Evolutionary conservation across 2,797 vertebrate species (phyloP).

Genomic region (Betta splendens): DNA sequence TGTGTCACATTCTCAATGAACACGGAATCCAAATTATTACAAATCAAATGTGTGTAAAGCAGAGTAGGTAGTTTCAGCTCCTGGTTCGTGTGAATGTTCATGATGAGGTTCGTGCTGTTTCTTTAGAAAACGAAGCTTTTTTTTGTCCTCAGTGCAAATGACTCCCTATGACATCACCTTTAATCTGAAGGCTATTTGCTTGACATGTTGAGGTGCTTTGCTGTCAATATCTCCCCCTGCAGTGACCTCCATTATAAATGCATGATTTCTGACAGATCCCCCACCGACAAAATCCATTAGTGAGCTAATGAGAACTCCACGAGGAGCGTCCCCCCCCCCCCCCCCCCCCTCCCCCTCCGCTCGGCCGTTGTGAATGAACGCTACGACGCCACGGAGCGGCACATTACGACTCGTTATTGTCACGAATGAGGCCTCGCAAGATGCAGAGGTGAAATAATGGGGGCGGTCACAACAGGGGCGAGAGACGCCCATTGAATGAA

Average conservation of each 20-base stretch:
- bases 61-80: conserved; percentile 32
- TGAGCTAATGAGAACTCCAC: conserved; percentile 57
- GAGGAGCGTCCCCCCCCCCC: conserved; percentile 20
- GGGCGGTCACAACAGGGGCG: conserved; percentile 45
- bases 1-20: conserved; percentile 44
- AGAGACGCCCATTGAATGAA: conserved; percentile 48
- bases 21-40: conserved; percentile 42
- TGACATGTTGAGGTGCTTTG: conserved; percentile 55
- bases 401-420: conserved; percentile 62
- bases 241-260: conserved; percentile 69
- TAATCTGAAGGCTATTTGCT: conserved; percentile 52
- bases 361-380: conserved; percentile 42
- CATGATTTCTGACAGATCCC: conserved; percentile 68
- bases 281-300: conserved; percentile 76
- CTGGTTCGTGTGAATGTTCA: conserved; percentile 26
- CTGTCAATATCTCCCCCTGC: conserved; percentile 51
- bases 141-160: conserved; percentile 48
- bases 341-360: conserved; percentile 22
- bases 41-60: conserved; percentile 30
- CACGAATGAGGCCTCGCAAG: conserved; percentile 56
- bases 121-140: conserved; percentile 7
- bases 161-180: conserved; percentile 54
- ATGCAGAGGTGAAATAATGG: conserved; percentile 61
- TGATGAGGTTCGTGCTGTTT: conserved; percentile 1
- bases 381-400: conserved; percentile 40